Percentiles rank a stretch among this genome's conserved stretches.
Evolutionary conservation across 1,140 invertebrate genomes (phyloP).

Genomic region (Neodiprion fabricii): DNA sequence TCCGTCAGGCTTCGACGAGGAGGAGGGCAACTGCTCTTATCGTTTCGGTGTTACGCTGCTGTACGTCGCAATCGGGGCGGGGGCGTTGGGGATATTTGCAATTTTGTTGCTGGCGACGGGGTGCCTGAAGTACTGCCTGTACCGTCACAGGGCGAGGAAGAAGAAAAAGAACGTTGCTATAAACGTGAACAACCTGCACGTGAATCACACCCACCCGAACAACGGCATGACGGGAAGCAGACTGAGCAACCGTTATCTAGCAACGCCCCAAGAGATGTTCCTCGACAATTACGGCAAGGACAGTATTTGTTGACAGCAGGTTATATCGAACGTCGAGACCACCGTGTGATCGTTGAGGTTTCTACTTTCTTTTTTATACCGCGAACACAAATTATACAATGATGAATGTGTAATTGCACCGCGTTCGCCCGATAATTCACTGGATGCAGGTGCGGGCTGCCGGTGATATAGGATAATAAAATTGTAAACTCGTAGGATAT

Average conservation of each 20-base stretch:
- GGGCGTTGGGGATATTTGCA: constrained; percentile 61
- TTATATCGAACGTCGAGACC: constrained; percentile 66
- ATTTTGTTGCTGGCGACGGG: constrained; percentile 67
- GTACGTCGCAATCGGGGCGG: constrained; percentile 69
- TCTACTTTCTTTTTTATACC: no score
- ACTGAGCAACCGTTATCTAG: constrained; percentile 59
- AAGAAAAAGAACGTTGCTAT: constrained; percentile 67
- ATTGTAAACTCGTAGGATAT: no score
- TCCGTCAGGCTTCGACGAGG: constrained; percentile 77
- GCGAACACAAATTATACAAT: no score
- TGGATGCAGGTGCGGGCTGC: no score
- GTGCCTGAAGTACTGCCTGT: constrained; percentile 69
- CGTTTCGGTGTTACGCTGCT: constrained; percentile 71
- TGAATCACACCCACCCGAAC: constrained; percentile 65
- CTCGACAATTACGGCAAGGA: constrained; percentile 72
- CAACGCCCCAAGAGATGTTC: constrained; percentile 62
- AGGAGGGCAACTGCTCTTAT: constrained; percentile 74
- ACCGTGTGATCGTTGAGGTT: constrained; percentile 58
- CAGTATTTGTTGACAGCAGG: constrained; percentile 76
- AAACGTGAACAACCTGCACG: constrained; percentile 65
- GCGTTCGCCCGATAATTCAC: no score
- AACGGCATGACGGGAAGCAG: constrained; percentile 51
- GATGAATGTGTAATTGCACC: no score
- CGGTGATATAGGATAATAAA: no score
- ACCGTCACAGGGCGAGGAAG: constrained; percentile 67